Conservation (phyloP, 2,113 vertebrate genomes). For the Quiscalus mexicanus region DNA sequence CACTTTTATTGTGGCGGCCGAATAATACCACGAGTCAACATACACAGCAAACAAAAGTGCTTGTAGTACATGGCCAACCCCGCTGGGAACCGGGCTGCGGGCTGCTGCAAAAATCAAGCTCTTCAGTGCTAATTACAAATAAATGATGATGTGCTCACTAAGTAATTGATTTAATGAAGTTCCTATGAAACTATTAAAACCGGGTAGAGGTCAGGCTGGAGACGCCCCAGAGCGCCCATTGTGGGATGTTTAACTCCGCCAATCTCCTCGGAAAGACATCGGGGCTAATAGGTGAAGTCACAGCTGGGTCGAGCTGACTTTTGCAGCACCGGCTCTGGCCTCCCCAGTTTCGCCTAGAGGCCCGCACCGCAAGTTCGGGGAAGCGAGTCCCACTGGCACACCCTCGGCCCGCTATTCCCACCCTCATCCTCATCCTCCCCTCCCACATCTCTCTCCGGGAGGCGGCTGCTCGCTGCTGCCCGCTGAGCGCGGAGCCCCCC, state of each 20-base stretch:
- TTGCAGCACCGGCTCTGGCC: conserved; percentile 60
- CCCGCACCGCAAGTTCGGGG: neutral
- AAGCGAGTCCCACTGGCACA: neutral
- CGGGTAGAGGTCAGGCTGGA: conserved; percentile 86
- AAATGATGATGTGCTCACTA: conserved; percentile 86
- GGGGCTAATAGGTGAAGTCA: conserved; percentile 89
- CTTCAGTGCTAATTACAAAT: conserved; percentile 84
- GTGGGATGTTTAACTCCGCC: conserved; percentile 88
- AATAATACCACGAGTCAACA: conserved; percentile 79
- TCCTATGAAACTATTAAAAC: conserved; percentile 90
- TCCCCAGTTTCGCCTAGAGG: conserved; percentile 37
- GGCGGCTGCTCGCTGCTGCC: neutral
- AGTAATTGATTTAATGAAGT: conserved; percentile 96
- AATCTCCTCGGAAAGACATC: conserved; percentile 86
- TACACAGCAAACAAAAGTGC: conserved; percentile 73
- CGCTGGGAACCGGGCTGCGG: conserved; percentile 72
- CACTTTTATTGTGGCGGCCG: conserved; percentile 62
- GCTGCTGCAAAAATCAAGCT: conserved; percentile 73
- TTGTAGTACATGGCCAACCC: conserved; percentile 73
- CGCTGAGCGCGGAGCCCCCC: neutral
- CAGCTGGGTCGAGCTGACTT: conserved; percentile 82
- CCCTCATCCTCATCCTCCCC: neutral
- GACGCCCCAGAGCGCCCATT: conserved; percentile 84
- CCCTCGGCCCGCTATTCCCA: neutral
- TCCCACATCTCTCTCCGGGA: neutral